These are phyloP conservation scores for Myiothlypis chrysogaster DNA, from an alignment of 2,797 vertebrate species.

Conservation along the genomic window DNA sequence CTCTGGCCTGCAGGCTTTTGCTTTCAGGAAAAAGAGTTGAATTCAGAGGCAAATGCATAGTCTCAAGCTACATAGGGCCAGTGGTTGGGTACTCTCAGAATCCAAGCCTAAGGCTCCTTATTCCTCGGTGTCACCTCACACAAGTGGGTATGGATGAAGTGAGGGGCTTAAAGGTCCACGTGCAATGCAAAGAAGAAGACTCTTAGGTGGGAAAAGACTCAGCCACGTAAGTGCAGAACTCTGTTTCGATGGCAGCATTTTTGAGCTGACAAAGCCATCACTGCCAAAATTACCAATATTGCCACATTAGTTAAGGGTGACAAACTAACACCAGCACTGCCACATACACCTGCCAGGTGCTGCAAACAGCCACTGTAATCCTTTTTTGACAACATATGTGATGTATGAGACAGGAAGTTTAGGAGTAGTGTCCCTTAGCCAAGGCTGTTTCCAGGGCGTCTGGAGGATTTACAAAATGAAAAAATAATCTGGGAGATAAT, in stretches of 20 bases:
- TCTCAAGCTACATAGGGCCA: background rate
- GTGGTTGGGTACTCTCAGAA: background rate
- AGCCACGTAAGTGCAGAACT: background rate
- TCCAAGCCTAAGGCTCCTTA: background rate
- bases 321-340: background rate
- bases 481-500: background rate
- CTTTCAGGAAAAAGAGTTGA: background rate
- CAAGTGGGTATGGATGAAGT: background rate
- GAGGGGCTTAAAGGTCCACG: background rate
- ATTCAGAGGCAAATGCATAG: background rate
- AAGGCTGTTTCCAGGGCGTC: background rate
- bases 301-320: background rate
- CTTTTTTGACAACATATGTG: background rate
- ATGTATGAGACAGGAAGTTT: background rate
- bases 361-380: background rate
- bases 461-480: background rate
- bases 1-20: background rate
- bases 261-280: accelerated
- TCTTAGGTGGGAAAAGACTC: background rate
- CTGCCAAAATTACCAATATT: background rate
- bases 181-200: background rate
- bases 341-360: background rate
- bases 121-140: accelerated
- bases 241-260: background rate
- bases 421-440: background rate